phyloP scores from a whole-genome alignment of 1,140 invertebrate genomes.

The Rhyzopertha dominica region DNA sequence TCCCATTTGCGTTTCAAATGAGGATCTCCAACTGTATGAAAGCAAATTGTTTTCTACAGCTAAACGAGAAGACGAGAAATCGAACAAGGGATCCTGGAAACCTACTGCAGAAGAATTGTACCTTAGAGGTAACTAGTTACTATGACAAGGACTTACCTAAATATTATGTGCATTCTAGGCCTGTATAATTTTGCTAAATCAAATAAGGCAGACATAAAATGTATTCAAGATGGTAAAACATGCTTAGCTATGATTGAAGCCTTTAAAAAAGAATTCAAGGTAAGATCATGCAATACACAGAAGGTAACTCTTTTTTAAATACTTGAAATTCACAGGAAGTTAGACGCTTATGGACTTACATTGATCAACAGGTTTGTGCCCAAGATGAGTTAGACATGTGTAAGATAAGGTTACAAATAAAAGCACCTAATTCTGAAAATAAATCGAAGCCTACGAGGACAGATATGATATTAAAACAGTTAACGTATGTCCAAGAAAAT shows the following conservation, averaged over 20 bases:
- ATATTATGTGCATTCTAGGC: slow-evolving; percentile 17
- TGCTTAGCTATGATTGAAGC: slow-evolving; percentile 56
- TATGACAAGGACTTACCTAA: too few relatives aligned
- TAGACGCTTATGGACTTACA: slow-evolving; percentile 55
- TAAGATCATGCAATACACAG: slow-evolving; percentile 31
- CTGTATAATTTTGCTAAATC: slow-evolving; percentile 29
- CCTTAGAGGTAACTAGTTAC: slow-evolving; percentile 46
- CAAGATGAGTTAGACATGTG: slow-evolving; percentile 74
- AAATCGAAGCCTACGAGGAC: slow-evolving; percentile 27
- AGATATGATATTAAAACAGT: slow-evolving; percentile 26
- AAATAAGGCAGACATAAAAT: slow-evolving; percentile 33
- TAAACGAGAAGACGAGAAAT: slow-evolving; percentile 29
- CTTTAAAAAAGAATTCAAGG: slow-evolving; percentile 66
- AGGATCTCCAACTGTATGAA: slow-evolving; percentile 53
- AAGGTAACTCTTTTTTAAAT: neutral
- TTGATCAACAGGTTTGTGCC: slow-evolving; percentile 56
- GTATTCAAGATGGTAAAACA: slow-evolving; percentile 50
- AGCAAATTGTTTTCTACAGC: slow-evolving; percentile 46
- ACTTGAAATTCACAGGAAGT: slow-evolving; percentile 36
- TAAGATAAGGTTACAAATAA: slow-evolving; percentile 57
- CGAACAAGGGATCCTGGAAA: slow-evolving; percentile 47
- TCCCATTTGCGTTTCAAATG: slow-evolving; percentile 50
- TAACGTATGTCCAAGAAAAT: slow-evolving; percentile 33
- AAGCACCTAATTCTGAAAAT: slow-evolving; percentile 27
- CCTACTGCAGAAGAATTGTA: slow-evolving; percentile 52